These are phyloP conservation scores for Halyomorpha halys DNA, from an alignment of 1,140 invertebrate genomes.

Conservation along the genomic window DNA sequence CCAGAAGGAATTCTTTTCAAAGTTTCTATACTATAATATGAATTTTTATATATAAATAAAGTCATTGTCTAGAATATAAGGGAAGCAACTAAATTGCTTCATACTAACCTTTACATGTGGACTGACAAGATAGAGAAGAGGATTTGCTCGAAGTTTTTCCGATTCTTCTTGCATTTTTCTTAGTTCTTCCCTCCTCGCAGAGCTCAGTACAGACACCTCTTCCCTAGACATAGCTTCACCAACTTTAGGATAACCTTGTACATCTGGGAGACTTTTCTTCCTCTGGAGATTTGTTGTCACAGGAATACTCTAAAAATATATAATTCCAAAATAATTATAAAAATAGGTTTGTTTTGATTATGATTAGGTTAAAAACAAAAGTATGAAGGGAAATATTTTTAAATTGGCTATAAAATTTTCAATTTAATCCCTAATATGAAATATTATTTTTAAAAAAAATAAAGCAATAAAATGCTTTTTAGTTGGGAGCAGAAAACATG, in stretches of 20 bases:
- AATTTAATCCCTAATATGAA: no score
- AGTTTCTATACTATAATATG: no score
- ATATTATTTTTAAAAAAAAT: no score
- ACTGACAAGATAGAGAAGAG: constrained; percentile 88
- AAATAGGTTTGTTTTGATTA: neutral
- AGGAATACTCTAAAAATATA: constrained; percentile 50
- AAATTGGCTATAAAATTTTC: no score
- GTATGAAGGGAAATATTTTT: no score
- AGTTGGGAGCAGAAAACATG: no score
- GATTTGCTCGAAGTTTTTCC: constrained; percentile 84
- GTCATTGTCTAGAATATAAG: no score
- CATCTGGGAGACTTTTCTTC: constrained; percentile 93
- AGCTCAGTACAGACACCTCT: constrained; percentile 87
- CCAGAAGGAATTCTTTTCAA: no score
- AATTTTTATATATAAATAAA: no score
- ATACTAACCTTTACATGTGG: constrained; percentile 85
- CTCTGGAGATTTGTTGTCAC: constrained; percentile 62
- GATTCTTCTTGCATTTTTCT: constrained; percentile 82
- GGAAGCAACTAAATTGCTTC: no score
- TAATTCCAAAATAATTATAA: constrained; percentile 1
- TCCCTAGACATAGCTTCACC: constrained; percentile 79
- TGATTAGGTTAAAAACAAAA: no score
- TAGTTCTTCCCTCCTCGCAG: constrained; percentile 84
- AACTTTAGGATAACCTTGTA: constrained; percentile 63
- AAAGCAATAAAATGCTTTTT: no score